Evolutionary conservation across 1,140 invertebrate species (phyloP), one percentile per base, ranked within the genome.

Genomic region (Trachymyrmex septentrionalis): DNA sequence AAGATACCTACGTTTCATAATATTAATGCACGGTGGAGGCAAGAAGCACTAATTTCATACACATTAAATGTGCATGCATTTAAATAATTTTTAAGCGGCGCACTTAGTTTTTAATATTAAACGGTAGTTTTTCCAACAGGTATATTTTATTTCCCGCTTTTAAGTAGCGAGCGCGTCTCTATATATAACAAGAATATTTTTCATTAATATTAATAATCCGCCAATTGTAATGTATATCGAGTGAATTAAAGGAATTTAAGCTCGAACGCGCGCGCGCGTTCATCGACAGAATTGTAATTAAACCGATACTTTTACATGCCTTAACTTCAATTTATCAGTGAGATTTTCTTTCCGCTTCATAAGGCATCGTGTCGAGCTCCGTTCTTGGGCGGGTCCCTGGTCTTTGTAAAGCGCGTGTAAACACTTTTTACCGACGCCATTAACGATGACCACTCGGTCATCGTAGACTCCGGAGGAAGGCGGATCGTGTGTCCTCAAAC

Each of bases 401-500:
- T 91, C 90, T 88, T 90, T 88, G 89, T 90, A 87, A 69, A 91
- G 86, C 89, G 71, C 86, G 77, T 81, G 88, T 86, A 93, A 92
- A 93, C 91, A 92, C 87, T 94, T 94, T 93, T 93, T 92, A 91
- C 85, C 89, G 90, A 82, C 86, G 86, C 92, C 92, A 94, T 94
- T 94, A 94, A 91, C 91, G 89, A 92, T 92, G 92, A 93, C 93
- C 91, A 91, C 88, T 91, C 90, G 84, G 89, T 92, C 90, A 91
- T 91, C 89, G 86, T 80, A 78, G 88, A 89, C 87, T 91, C 75
- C 55, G 85, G 57, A 77, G 85, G 80, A 92, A 92, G 91, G 82
- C 84, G 87, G 92, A 94, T 94, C 93, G 90, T 89, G 89, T 94
- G 92, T 94, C 93, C 92, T 94, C 93, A 94, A 94, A 94, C 93